Percentiles rank a stretch among this genome's conserved stretches.
Evolutionary conservation across 2,113 vertebrate species (phyloP).

Genomic region (Phalacrocorax aristotelis): DNA sequence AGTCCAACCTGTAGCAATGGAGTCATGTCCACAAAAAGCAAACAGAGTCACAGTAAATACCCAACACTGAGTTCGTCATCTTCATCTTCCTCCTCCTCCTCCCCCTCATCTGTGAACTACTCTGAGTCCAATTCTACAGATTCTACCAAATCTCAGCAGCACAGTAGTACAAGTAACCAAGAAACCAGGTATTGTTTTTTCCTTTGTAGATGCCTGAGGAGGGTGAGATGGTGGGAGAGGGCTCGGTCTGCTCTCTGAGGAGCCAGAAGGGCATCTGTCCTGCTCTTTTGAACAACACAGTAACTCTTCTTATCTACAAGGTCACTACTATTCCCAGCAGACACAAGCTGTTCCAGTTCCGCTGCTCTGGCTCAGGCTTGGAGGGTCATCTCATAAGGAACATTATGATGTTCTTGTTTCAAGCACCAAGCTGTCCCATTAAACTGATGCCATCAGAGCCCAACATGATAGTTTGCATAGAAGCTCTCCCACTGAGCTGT

Average conservation of each 20-base stretch:
- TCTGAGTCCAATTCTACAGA: constrained; percentile 98
- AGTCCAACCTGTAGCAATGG: constrained; percentile 98
- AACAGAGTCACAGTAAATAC: constrained; percentile 91
- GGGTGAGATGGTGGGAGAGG: background rate
- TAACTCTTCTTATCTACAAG: background rate
- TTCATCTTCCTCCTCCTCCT: constrained; percentile 89
- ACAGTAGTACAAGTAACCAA: constrained; percentile 95
- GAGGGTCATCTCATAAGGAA: background rate
- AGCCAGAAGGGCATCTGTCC: background rate
- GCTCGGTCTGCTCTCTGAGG: background rate
- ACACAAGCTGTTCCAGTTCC: background rate
- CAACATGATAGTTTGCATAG: background rate
- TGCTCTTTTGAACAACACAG: background rate
- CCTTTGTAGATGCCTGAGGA: background rate
- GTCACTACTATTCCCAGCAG: background rate
- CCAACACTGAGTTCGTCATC: constrained; percentile 88
- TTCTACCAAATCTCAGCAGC: constrained; percentile 96
- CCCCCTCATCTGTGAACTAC: constrained; percentile 96
- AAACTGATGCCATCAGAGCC: background rate
- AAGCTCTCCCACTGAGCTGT: background rate
- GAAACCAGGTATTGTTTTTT: constrained; percentile 87
- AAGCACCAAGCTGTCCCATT: background rate
- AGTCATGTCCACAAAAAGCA: constrained; percentile 86
- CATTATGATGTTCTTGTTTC: background rate
- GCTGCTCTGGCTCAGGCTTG: background rate